Evolutionary conservation across 2,888 invertebrate species (phyloP).

Genomic region (Pemphredon lugubris): DNA sequence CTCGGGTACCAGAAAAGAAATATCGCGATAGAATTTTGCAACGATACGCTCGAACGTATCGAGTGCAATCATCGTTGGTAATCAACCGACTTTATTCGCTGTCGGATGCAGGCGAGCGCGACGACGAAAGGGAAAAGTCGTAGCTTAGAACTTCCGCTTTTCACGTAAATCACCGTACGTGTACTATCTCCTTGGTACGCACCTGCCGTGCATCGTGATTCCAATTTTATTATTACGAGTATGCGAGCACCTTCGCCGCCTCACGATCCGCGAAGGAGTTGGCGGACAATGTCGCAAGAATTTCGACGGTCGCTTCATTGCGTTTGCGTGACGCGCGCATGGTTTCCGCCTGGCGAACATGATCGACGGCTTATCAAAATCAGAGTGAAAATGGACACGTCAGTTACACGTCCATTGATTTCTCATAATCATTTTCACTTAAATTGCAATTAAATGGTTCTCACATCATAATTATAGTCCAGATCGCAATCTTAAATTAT

Average conservation of each 20-base stretch:
- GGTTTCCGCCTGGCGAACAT: slow-evolving; percentile 1
- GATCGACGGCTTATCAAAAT: no score
- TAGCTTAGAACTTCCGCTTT: slow-evolving; percentile 67
- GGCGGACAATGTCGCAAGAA: slow-evolving; percentile 12
- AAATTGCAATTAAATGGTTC: no score
- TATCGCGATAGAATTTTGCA: slow-evolving; percentile 36
- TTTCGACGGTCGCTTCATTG: slow-evolving; percentile 15
- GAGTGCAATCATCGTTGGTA: slow-evolving; percentile 22
- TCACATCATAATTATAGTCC: no score
- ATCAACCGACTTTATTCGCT: slow-evolving; percentile 50
- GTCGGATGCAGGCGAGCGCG: slow-evolving; percentile 55
- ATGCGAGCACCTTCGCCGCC: no score
- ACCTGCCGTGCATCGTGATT: neutral
- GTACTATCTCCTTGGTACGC: slow-evolving; percentile 12
- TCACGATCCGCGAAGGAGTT: slow-evolving; percentile 23
- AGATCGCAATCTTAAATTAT: no score
- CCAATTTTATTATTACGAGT: no score
- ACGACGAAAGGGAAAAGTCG: slow-evolving; percentile 58
- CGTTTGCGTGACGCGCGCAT: neutral
- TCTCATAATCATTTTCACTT: no score
- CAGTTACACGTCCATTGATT: no score
- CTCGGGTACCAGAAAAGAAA: no score
- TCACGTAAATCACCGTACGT: slow-evolving; percentile 66
- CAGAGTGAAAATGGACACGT: no score
- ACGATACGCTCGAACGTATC: slow-evolving; percentile 11